Base-by-base conservation (phyloP, 30 jellyfish, hydroid and myxozoan genomes). In the Aurelia coerulea region DNA sequence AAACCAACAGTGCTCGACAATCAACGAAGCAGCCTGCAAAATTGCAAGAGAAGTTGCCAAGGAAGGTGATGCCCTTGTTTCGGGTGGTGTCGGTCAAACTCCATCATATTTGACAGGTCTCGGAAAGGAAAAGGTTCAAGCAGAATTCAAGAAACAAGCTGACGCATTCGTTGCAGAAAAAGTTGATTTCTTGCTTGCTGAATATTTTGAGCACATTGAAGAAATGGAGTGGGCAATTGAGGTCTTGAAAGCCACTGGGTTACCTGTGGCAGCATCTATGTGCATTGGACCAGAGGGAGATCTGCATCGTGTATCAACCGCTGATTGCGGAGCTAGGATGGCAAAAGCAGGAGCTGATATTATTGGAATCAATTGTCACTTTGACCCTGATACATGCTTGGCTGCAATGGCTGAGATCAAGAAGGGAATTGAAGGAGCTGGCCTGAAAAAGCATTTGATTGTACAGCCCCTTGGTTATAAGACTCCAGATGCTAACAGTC, bases 141-240 rank as follows among this genome's bases (percentile, higher is more conserved):
- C 91, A 41, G 95, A 88, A 74, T 70, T 94, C 78, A 75, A 86
- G 73, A 85, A 73, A 41, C 98, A 94, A 65, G 76, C 84, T 16
- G 91, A 94, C 65, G 93, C 88, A 31, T 94, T 94, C 78, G 97
- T 89, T 41, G 96, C 67, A 33, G 72, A 52, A 41, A 83, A 78
- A 10, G 96, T 89, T 32, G 98, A 94, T 56, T 94, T 94, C 70
- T 49, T 94, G 19, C 90, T 94, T 64, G 97, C 97, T 35, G 98
- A 93, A 76, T 94, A 94, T 83, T 94, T 84, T 89, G 97, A 89
- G 78, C 96, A 94, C 76, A 80, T 94, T 49, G 98, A 94, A 50
- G 98, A 94, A 62, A 94, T 94, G 97, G 98, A 94, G 79, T 94
- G 98, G 98, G 98, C 98, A n/a, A 94, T 94, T 34, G 98, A 94